Conservation (phyloP, 2,113 vertebrate species). For the Gopherus evgoodei region DNA sequence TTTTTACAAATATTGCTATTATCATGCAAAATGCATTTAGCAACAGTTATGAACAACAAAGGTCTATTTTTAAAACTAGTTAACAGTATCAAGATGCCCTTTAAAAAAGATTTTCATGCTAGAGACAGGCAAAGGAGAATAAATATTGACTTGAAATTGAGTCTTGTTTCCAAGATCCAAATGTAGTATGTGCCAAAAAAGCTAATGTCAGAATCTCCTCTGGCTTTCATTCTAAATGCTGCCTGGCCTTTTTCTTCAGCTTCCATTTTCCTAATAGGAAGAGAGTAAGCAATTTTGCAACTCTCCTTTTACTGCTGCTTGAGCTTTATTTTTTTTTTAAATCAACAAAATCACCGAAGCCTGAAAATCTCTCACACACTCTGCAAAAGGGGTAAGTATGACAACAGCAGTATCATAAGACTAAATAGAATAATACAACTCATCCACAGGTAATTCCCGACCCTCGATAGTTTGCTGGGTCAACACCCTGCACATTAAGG, state of each 20-base stretch:
- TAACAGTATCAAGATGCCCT: not conserved
- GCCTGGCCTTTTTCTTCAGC: not conserved
- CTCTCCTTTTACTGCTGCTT: not conserved
- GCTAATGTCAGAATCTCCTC: not conserved
- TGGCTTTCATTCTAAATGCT: constrained; percentile 2
- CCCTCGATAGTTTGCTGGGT: constrained; percentile 1
- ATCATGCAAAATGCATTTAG: constrained; percentile 31
- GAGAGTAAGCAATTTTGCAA: not conserved
- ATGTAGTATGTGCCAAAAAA: not conserved
- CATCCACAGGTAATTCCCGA: constrained; percentile 33
- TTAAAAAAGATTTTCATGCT: not conserved
- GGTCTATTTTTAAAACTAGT: not conserved
- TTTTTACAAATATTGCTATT: constrained; percentile 19
- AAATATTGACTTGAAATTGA: not conserved
- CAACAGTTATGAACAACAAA: not conserved
- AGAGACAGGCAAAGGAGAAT: not conserved
- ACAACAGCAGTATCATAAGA: not conserved
- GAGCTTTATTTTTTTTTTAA: not conserved
- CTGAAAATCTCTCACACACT: not conserved
- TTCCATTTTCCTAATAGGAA: constrained; percentile 8
- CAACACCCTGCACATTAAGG: not conserved
- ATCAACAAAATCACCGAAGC: not conserved
- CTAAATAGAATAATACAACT: not conserved
- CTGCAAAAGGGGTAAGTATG: not conserved
- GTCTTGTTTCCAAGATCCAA: not conserved